Evolutionary conservation across 2,888 invertebrate genomes (phyloP).

Genomic region (Dynastes hyllus): DNA sequence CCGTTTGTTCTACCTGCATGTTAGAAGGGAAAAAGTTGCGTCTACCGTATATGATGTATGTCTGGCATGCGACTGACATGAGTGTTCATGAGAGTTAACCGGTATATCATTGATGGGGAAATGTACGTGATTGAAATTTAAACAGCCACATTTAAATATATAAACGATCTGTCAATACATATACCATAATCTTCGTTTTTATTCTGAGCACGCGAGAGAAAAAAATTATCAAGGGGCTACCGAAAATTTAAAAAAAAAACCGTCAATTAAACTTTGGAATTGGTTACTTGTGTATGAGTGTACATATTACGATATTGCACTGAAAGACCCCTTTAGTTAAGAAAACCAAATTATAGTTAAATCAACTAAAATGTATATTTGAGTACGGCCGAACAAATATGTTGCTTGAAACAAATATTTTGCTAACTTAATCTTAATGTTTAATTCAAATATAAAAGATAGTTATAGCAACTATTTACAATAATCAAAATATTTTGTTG

Average conservation of each 20-base stretch:
- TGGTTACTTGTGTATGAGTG: no score
- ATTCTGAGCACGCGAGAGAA: conserved; percentile 20
- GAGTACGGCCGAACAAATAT: no score
- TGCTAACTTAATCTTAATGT: no score
- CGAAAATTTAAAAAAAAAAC: conserved; percentile 5
- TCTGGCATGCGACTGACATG: conserved; percentile 46
- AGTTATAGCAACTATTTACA: no score
- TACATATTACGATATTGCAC: no score
- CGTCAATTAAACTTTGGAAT: background rate
- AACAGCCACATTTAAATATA: conserved; percentile 32
- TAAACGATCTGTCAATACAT: conserved; percentile 30
- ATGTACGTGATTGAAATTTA: conserved; percentile 33
- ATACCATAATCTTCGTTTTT: conserved; percentile 17
- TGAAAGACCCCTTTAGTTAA: no score
- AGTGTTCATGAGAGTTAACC: conserved; percentile 30
- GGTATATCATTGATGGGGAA: conserved; percentile 41
- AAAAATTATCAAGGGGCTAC: no score
- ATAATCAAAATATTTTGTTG: no score
- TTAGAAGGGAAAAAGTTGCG: conserved; percentile 34
- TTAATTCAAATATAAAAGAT: no score
- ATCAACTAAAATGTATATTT: no score
- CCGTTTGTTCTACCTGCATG: conserved; percentile 40
- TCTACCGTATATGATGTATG: conserved; percentile 46
- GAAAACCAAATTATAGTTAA: no score
- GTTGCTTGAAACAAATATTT: no score